Conservation (phyloP, 2,888 invertebrate species). For the Eupithecia dodoneata region DNA sequence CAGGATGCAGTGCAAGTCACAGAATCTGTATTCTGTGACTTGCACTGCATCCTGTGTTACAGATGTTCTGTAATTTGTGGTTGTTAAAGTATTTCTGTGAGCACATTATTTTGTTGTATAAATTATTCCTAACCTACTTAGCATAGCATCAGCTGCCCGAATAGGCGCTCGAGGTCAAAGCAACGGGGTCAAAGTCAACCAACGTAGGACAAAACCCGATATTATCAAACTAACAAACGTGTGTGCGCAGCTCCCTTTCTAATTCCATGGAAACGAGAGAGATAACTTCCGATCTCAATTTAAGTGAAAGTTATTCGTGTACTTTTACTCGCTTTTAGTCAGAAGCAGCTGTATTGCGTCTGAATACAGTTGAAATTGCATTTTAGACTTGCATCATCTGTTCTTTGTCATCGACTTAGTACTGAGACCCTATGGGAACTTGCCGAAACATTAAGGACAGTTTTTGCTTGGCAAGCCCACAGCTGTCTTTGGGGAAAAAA, state of each 20-base stretch:
- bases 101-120: neutral
- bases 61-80: too few relatives aligned
- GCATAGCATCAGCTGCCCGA: constrained; percentile 13
- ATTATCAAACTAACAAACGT: constrained; percentile 41
- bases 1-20: too few relatives aligned
- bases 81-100: neutral
- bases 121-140: constrained; percentile 7
- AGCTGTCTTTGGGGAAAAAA: constrained; percentile 23
- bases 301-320: constrained; percentile 41
- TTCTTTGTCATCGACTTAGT: constrained; percentile 20
- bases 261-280: constrained; percentile 37
- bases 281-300: constrained; percentile 28
- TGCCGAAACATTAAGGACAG: constrained; percentile 6
- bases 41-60: too few relatives aligned
- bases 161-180: constrained; percentile 67
- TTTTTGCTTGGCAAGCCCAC: constrained; percentile 24
- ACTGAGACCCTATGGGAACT: constrained; percentile 25
- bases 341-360: constrained; percentile 12
- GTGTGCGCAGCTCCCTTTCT: constrained; percentile 41
- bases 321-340: constrained; percentile 17
- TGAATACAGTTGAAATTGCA: constrained; percentile 15
- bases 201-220: constrained; percentile 56
- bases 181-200: constrained; percentile 77
- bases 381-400: neutral
- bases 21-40: too few relatives aligned